Evolutionary conservation across 1,140 invertebrate genomes (phyloP).

Genomic region (Zaprionus inermis): DNA sequence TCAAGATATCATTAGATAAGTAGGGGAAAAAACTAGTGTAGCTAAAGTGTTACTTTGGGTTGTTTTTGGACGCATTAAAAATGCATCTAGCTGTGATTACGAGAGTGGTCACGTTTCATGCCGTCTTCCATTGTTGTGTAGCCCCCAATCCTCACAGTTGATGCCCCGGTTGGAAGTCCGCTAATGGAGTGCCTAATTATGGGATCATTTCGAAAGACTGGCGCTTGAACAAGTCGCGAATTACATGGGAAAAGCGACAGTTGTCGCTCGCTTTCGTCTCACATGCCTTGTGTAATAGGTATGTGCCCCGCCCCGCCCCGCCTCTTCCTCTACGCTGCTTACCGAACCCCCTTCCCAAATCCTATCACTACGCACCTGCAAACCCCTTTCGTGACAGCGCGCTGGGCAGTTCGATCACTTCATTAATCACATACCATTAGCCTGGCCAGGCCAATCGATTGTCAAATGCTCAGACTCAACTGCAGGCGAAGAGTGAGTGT

Average conservation of each 20-base stretch:
- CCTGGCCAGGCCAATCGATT: conserved; percentile 53
- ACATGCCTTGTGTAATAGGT: conserved; percentile 7
- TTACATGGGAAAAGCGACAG: conserved; percentile 31
- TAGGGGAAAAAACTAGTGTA: not conserved
- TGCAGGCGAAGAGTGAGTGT: conserved; percentile 1
- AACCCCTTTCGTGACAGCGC: not conserved
- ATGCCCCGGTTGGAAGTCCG: not conserved
- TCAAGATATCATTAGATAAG: not conserved
- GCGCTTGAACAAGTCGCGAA: conserved; percentile 33
- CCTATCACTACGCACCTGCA: not conserved
- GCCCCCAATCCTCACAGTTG: conserved; percentile 1
- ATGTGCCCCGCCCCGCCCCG: conserved; percentile 25
- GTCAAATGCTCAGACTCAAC: conserved; percentile 56
- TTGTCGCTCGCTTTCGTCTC: conserved; percentile 5
- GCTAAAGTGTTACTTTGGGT: not conserved
- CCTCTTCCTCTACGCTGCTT: conserved; percentile 1
- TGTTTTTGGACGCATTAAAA: conserved; percentile 28
- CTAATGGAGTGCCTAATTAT: conserved; percentile 20
- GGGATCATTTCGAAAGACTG: conserved; percentile 15
- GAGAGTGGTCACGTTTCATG: conserved; percentile 5
- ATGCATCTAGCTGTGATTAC: conserved; percentile 33
- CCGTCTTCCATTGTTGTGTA: conserved; percentile 24
- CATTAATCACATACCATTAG: conserved; percentile 75
- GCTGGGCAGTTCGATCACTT: conserved; percentile 34
- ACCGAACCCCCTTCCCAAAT: not conserved